Evolutionary conservation across 2,113 vertebrate genomes (phyloP).

Genomic region (Antigone vipio): DNA sequence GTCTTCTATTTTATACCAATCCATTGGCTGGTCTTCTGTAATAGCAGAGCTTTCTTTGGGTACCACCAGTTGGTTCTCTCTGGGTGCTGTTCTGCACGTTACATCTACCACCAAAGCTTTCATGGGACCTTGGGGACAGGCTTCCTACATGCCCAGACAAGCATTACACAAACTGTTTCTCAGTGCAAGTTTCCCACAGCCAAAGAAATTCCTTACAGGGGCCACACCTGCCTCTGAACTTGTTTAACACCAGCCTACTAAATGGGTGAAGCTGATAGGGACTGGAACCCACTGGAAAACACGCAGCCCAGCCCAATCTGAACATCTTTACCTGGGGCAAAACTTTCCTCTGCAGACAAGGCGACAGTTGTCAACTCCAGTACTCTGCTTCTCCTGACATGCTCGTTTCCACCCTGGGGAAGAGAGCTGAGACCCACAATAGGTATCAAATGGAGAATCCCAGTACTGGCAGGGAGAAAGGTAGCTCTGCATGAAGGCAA

Average conservation of each 20-base stretch:
- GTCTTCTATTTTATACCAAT: not conserved
- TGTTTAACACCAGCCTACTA: conserved; percentile 13
- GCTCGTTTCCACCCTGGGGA: not conserved
- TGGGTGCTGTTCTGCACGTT: not conserved
- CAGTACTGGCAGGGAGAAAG: not conserved
- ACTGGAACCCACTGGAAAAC: conserved; percentile 25
- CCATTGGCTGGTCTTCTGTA: not conserved
- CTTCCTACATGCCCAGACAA: not conserved
- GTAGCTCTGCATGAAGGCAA: rapidly evolving
- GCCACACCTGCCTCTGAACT: conserved; percentile 53
- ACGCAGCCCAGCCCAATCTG: not conserved
- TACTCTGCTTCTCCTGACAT: not conserved
- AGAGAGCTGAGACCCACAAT: not conserved
- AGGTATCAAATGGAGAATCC: not conserved
- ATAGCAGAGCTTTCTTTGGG: not conserved
- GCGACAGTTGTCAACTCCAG: conserved; percentile 12
- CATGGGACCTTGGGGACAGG: conserved; percentile 38
- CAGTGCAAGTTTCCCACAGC: conserved; percentile 49
- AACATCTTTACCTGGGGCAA: conserved; percentile 35
- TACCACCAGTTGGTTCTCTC: not conserved
- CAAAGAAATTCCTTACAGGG: conserved; percentile 42
- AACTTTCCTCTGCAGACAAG: not conserved
- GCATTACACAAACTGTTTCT: not conserved
- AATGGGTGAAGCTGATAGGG: conserved; percentile 5
- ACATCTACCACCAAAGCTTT: not conserved